Evolutionary conservation across 2,113 vertebrate genomes (phyloP).

Genomic region (Bambusicola thoracicus): DNA sequence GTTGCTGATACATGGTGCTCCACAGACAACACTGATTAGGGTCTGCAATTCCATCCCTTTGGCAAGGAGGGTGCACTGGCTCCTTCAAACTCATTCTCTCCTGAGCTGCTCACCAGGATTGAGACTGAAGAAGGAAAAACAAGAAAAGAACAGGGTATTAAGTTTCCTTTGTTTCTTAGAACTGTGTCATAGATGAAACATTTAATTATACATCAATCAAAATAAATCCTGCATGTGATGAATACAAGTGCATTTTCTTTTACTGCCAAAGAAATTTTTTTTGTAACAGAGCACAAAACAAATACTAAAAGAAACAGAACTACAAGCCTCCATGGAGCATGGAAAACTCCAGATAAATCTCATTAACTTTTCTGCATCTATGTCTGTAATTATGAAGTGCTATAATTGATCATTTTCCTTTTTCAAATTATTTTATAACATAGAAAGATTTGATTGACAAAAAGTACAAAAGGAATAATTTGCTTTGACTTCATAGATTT

Average conservation of each 20-base stretch:
- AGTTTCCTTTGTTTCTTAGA: background rate
- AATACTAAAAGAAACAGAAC: too few relatives aligned
- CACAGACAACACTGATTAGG: background rate
- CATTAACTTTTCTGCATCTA: conserved; percentile 51
- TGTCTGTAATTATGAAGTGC: conserved; percentile 52
- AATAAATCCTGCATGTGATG: background rate
- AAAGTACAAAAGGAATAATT: conserved; percentile 52
- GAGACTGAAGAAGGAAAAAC: background rate
- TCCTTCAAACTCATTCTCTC: background rate
- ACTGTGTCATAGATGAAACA: background rate
- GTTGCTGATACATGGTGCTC: background rate
- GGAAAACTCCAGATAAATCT: background rate
- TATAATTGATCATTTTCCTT: conserved; percentile 56
- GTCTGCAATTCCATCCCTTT: rapidly evolving
- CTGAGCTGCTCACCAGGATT: background rate
- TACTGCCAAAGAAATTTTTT: background rate
- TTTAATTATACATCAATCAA: background rate
- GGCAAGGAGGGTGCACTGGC: rapidly evolving
- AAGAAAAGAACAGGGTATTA: background rate
- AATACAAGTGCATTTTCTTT: background rate
- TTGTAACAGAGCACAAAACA: background rate
- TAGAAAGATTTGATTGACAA: conserved; percentile 41
- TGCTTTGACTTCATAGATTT: conserved; percentile 37
- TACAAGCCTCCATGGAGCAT: background rate
- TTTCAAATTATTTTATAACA: conserved; percentile 57